Evolutionary conservation across 2,113 vertebrate species (phyloP), one percentile per base, ranked within the genome.

Genomic region (Morone chrysops): DNA sequence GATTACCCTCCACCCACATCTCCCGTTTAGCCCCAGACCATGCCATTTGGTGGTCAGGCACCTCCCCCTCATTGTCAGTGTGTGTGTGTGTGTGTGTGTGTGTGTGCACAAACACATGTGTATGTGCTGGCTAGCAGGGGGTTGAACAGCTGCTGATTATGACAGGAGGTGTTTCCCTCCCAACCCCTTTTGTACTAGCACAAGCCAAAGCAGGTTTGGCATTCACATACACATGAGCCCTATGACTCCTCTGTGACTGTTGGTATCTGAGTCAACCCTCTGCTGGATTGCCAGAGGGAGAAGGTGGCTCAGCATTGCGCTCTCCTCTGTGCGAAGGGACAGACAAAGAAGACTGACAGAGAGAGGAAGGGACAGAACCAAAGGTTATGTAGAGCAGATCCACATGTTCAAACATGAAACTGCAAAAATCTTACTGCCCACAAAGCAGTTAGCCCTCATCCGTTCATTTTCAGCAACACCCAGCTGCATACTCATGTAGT

Each of bases 111-210:
- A 53, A 25, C 68, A 5, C 3, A 22, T 54, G 8, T 69, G 78
- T 53, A 61, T 54, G 87, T 90, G 91, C 84, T 94, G 87, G 84
- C 65, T 81, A 83, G 85, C 75, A 88, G 85, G 74, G 72, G 92
- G 84, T 88, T 84, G 75, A 93, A 87, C 90, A 95, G 93, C 94
- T 95, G 90, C 87, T 94, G 88, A 80, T 94, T 92, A 86, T 75
- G 89, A 90, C 93, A 91, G 87, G 88, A 91, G 43, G 83, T 77
- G 18, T 94, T 96, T 94, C 18, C 89, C 73, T 92, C 89, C 89
- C 71, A 84, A 90, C 87, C 93, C 88, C 92, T 94, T 95, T 74
- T 78, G 66, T 59, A 91, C 84, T 74, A 36, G 92, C 90, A 38
- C 80, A 85, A 65, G 75, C 65, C 50, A 69, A 60, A 0, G 70